phyloP scores from a whole-genome alignment of 2,888 invertebrate genomes.

The Horisme vitalbata region DNA sequence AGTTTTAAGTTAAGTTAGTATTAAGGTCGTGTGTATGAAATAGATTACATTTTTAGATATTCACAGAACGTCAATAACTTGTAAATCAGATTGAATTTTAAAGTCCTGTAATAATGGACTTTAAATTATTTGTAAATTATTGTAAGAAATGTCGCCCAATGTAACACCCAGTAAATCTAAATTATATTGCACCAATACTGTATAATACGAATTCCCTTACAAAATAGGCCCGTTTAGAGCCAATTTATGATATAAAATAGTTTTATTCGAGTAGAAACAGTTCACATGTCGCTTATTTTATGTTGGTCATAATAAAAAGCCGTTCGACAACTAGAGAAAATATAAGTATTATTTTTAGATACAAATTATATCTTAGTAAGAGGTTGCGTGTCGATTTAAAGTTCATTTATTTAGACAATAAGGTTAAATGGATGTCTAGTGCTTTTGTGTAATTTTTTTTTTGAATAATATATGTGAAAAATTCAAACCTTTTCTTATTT shows the following conservation, averaged over 20 bases:
- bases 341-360: constrained; percentile 81
- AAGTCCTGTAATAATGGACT: constrained; percentile 37
- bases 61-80: constrained; percentile 17
- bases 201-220: constrained; percentile 66
- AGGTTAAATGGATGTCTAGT: constrained; percentile 84
- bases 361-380: constrained; percentile 79
- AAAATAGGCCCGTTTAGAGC: constrained; percentile 59
- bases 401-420: constrained; percentile 82
- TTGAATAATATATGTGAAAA: constrained; percentile 83
- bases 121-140: constrained; percentile 35
- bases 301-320: constrained; percentile 71
- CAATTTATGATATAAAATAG: constrained; percentile 41
- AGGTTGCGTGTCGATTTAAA: constrained; percentile 79
- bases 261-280: constrained; percentile 54
- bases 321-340: constrained; percentile 67
- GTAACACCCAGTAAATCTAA: constrained; percentile 69
- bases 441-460: constrained; percentile 84
- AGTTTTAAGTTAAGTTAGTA: constrained; percentile 9
- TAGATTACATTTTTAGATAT: constrained; percentile 21
- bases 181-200: constrained; percentile 62
- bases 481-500: constrained; percentile 45
- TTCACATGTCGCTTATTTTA: constrained; percentile 70
- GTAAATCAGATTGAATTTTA: constrained; percentile 34
- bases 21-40: constrained; percentile 13
- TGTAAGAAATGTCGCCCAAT: constrained; percentile 69